A percentile compares a stretch with the other conserved stretches of the same genome.
Evolutionary conservation across 2,797 vertebrate genomes (phyloP).

Genomic region (Neosilurus mollespiculum): DNA sequence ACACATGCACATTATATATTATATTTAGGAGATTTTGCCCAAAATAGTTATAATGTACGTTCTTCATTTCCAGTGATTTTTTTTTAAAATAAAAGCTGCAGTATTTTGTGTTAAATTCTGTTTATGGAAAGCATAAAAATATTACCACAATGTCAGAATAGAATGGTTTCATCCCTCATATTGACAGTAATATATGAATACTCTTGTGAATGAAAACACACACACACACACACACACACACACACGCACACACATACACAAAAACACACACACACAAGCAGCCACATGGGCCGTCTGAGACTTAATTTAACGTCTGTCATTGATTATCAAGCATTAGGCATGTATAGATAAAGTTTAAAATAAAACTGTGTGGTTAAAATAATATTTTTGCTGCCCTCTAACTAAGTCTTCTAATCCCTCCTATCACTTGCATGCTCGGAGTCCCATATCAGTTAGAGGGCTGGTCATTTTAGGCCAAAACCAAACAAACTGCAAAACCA

Average conservation of each 20-base stretch:
- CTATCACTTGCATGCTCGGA: constrained; percentile 38
- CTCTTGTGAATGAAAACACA: neutral
- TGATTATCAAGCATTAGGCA: constrained; percentile 50
- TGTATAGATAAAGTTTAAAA: constrained; percentile 50
- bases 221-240: constrained; percentile 10
- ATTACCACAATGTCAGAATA: neutral
- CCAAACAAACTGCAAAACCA: constrained; percentile 49
- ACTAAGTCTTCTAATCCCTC: constrained; percentile 54
- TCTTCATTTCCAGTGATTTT: neutral
- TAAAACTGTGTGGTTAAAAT: constrained; percentile 56
- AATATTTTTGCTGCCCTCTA: constrained; percentile 54
- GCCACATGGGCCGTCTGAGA: constrained; percentile 8
- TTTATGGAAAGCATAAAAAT: neutral
- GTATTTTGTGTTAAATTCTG: neutral
- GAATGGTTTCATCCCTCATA: neutral
- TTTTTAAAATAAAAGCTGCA: neutral
- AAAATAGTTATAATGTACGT: neutral
- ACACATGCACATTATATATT: neutral
- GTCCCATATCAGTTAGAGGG: constrained; percentile 51
- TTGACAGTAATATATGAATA: neutral
- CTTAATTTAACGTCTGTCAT: constrained; percentile 47
- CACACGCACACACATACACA: neutral
- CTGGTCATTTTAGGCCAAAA: constrained; percentile 47
- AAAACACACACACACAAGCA: constrained; percentile 13
- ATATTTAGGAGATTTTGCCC: too few relatives aligned